Base-by-base conservation (phyloP, 2,113 vertebrate genomes). In the Acanthochromis polyacanthus region DNA sequence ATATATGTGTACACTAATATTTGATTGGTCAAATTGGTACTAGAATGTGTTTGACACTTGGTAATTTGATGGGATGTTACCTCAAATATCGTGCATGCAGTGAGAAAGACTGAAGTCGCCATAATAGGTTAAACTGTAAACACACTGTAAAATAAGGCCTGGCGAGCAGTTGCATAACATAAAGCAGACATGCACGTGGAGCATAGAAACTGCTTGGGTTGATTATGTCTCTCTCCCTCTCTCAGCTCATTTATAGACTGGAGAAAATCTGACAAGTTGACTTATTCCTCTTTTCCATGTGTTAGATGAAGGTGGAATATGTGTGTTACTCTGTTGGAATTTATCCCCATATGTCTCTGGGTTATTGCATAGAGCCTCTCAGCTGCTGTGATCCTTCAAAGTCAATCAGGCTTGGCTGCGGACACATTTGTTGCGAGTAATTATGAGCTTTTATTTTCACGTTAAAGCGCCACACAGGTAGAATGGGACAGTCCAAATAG, bases 241-340 rank as follows among this genome's bases (percentile, higher is more conserved):
- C 58, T 64, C 28, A 61, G 36, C 53, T 90, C 75, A 72, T 87
- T 85, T 82, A 38, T 45, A 50, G 58, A 76, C 30, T 40, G 30
- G 46, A 86, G 62, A 74, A 81, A 81, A 75, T 75, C 66, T 68
- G 82, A 87, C 74, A 64, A 40, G 43, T 11, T 68, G 62, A 81
- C 75, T 77, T 71, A 75, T 73, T 81, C 65, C 61, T 86, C 62
- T 64, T 68, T 66, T 75, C 83, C 63, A 70, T 65, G 66, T 83
- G 64, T 87, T 73, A 83, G 75, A 90, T 78, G 45, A 90, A 89
- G 76, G 81, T 80, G 88, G 88, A 91, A 89, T 91, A 84, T 80
- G 66, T 78, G 72, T 38, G 58, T 90, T 84, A 68, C 25, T 74
- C 80, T 69, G 30, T 51, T 86, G 88, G 88, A 91, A 86, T 89